A percentile compares a stretch with the other conserved stretches of the same genome.
phyloP scores from a whole-genome alignment of 1,140 invertebrate genomes.

The Papilio polyxenes region DNA sequence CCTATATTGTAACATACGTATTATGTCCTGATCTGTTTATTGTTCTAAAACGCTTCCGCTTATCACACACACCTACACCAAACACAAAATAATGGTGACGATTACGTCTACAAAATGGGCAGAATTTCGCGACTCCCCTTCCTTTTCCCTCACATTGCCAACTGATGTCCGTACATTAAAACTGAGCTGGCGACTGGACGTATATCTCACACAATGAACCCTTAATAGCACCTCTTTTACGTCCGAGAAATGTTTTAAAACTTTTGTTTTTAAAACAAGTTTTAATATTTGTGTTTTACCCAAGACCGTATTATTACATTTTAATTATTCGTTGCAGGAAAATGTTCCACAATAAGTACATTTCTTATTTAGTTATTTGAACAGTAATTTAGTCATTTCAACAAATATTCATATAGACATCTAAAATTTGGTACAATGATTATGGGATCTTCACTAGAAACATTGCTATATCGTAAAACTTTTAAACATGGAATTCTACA shows the following conservation, averaged over 20 bases:
- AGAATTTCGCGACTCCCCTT: constrained; percentile 1
- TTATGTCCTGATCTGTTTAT: too few relatives aligned
- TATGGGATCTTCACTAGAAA: too few relatives aligned
- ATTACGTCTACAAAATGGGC: constrained; percentile 31
- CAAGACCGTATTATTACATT: too few relatives aligned
- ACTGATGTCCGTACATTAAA: constrained; percentile 21
- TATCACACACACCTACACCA: neutral
- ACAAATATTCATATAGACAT: neutral
- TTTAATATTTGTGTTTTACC: neutral
- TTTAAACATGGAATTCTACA: too few relatives aligned
- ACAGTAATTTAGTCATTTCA: too few relatives aligned
- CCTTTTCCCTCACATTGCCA: too few relatives aligned
- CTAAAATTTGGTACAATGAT: neutral
- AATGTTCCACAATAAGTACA: too few relatives aligned
- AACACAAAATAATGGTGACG: constrained; percentile 30
- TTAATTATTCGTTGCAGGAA: neutral
- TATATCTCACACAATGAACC: constrained; percentile 30
- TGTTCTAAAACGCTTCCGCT: constrained; percentile 12
- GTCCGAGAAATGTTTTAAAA: neutral
- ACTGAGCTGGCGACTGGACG: neutral
- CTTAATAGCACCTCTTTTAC: neutral
- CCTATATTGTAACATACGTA: too few relatives aligned
- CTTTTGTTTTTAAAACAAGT: neutral
- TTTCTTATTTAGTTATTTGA: too few relatives aligned
- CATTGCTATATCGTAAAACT: too few relatives aligned